Conservation (phyloP, 2,888 invertebrate species). For the Lycaena phlaeas region DNA sequence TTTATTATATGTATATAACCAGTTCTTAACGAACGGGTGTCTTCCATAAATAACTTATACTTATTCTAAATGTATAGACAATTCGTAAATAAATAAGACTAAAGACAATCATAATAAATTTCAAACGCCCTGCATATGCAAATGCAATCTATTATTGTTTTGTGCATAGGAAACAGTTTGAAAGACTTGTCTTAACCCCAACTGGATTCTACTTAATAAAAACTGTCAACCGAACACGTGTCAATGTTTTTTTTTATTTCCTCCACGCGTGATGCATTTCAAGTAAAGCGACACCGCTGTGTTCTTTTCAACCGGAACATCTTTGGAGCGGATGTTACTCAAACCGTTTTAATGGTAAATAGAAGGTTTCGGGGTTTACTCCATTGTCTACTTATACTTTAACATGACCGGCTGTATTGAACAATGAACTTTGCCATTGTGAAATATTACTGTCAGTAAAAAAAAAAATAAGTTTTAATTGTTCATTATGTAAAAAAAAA, state of each 20-base stretch:
- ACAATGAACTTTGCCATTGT: slow-evolving; percentile 1
- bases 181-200: background rate
- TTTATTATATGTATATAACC: too few species aligned
- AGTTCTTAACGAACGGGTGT: too few species aligned
- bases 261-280: slow-evolving; percentile 3
- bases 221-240: slow-evolving; percentile 6
- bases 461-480: background rate
- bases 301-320: slow-evolving; percentile 9
- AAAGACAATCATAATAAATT: too few species aligned
- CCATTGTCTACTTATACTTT: slow-evolving; percentile 7
- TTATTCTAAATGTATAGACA: too few species aligned
- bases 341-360: slow-evolving; percentile 2
- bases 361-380: background rate
- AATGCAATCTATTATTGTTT: too few species aligned
- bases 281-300: slow-evolving; percentile 8
- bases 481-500: background rate
- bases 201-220: background rate
- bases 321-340: slow-evolving; percentile 4
- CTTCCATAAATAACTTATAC: too few species aligned
- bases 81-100: too few species aligned
- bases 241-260: slow-evolving; percentile 5
- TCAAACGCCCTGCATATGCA: too few species aligned
- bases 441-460: background rate
- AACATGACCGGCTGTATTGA: slow-evolving; percentile 1
- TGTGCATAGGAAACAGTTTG: too few species aligned